Evolutionary conservation across 2,113 vertebrate genomes (phyloP).

Genomic region (Eidolon helvum): DNA sequence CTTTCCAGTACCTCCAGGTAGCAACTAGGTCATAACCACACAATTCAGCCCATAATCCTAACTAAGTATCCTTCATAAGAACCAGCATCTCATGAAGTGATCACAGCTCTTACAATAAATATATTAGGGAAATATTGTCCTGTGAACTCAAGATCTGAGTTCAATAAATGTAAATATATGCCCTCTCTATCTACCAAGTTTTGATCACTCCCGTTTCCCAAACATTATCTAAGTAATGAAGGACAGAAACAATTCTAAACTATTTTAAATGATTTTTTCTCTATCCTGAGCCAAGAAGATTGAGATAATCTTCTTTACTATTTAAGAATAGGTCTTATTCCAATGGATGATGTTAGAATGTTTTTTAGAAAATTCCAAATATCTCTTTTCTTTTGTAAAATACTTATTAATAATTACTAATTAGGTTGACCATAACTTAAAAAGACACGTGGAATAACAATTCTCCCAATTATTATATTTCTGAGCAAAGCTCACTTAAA

Average conservation of each 20-base stretch:
- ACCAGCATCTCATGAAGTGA: background rate
- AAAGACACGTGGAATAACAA: conserved; percentile 6
- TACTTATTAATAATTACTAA: conserved; percentile 25
- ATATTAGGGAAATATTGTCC: background rate
- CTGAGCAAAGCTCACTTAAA: conserved; percentile 42
- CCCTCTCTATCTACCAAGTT: background rate
- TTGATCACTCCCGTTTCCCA: background rate
- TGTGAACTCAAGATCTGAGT: background rate
- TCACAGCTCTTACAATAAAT: background rate
- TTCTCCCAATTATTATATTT: conserved; percentile 42
- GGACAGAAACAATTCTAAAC: background rate
- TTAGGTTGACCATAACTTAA: conserved; percentile 7
- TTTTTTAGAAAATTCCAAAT: background rate
- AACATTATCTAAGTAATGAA: background rate
- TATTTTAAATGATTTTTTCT: conserved; percentile 20
- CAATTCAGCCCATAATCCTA: background rate
- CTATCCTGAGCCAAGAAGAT: background rate
- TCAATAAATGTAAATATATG: background rate
- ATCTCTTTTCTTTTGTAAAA: background rate
- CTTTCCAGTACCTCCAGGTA: background rate
- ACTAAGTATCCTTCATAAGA: background rate
- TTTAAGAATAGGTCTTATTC: background rate
- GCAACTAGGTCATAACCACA: background rate
- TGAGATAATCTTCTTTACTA: background rate
- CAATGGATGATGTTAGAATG: background rate